phyloP scores from a whole-genome alignment of 30 jellyfish, hydroid and myxozoan genomes.

The Rhopilema esculentum region DNA sequence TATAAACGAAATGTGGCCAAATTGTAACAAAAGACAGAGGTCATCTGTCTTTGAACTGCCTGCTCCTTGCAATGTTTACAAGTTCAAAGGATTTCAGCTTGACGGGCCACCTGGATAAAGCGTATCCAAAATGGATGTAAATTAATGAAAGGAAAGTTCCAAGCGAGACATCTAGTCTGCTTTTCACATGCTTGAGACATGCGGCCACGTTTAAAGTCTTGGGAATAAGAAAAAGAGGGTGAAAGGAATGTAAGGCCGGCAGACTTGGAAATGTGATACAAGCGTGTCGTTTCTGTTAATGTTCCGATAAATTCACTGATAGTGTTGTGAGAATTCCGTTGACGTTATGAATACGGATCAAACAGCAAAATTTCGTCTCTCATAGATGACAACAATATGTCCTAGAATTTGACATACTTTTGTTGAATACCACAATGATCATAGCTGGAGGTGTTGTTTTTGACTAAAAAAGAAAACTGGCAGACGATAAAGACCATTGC shows the following conservation, averaged over 20 bases:
- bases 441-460: conserved; percentile 20
- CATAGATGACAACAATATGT: not conserved
- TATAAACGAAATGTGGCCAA: not conserved
- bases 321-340: not conserved
- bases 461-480: conserved; percentile 24
- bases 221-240: not conserved
- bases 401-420: not conserved
- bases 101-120: not conserved
- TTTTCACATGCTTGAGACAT: not conserved
- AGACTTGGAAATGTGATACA: not conserved
- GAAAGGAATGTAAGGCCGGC: not conserved
- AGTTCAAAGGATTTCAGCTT: not conserved
- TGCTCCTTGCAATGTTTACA: not conserved
- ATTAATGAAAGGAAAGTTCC: not conserved
- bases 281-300: conserved; percentile 5
- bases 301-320: conserved; percentile 12
- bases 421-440: conserved; percentile 40
- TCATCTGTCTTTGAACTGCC: not conserved
- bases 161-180: not conserved
- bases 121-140: not conserved
- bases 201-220: not conserved
- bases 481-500: not conserved
- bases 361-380: not conserved
- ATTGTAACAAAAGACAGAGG: not conserved
- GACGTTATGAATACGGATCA: not conserved